Conservation (phyloP, 2,797 vertebrate genomes). For the Podargus strigoides region DNA sequence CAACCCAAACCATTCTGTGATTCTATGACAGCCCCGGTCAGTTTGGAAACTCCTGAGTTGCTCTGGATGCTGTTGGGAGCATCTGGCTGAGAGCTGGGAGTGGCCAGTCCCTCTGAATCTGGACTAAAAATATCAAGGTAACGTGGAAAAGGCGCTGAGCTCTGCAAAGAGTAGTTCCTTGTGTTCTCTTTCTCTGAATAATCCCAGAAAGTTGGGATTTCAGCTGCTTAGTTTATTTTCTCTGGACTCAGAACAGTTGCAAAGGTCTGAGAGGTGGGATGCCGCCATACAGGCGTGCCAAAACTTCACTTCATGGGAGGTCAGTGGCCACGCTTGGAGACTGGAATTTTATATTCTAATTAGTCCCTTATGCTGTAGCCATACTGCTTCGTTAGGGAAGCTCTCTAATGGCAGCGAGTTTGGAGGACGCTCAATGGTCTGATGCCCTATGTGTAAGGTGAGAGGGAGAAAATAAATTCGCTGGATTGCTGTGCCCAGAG, state of each 20-base stretch:
- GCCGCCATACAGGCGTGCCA: not conserved
- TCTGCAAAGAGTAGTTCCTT: not conserved
- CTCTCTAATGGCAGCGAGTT: not conserved
- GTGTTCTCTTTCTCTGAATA: not conserved
- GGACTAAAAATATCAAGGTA: not conserved
- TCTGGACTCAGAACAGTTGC: not conserved
- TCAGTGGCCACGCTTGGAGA: not conserved
- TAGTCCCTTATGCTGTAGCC: not conserved
- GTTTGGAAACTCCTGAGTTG: not conserved
- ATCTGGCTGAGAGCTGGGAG: not conserved
- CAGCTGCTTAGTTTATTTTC: not conserved
- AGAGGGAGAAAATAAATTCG: not conserved
- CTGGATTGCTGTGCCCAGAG: not conserved
- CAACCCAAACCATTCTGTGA: too few species aligned
- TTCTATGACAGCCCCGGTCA: not conserved
- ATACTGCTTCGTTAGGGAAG: rapidly evolving
- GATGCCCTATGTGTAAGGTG: not conserved
- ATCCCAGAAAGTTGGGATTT: not conserved
- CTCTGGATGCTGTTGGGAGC: not conserved
- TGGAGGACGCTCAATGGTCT: not conserved
- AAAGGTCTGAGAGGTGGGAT: not conserved
- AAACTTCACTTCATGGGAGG: not conserved
- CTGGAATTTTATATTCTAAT: not conserved
- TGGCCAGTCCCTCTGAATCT: not conserved
- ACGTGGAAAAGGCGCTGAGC: not conserved